Evolutionary conservation across 1,140 invertebrate genomes (phyloP).

Genomic region (Panagrolaimus sp.): DNA sequence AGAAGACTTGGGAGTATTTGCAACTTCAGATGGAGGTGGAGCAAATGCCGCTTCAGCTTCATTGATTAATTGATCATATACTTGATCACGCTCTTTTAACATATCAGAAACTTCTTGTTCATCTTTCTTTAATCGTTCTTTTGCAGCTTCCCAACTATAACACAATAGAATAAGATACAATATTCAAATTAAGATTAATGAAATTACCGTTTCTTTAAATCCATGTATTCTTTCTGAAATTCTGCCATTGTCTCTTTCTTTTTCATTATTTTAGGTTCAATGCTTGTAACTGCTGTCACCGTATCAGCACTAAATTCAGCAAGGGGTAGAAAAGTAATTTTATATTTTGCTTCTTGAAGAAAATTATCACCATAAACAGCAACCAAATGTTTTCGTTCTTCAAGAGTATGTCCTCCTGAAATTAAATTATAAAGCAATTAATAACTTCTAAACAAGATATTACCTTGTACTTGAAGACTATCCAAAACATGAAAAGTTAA

Average conservation of each 20-base stretch:
- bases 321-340: slow-evolving; percentile 34
- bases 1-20: not conserved
- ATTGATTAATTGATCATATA: slow-evolving; percentile 31
- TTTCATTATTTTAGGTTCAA: slow-evolving; percentile 33
- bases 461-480: slow-evolving; percentile 48
- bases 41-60: not conserved
- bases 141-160: slow-evolving; percentile 38
- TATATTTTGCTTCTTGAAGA: slow-evolving; percentile 27
- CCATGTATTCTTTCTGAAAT: slow-evolving; percentile 55
- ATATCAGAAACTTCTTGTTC: slow-evolving; percentile 32
- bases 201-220: slow-evolving; percentile 50
- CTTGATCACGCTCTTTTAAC: slow-evolving; percentile 28
- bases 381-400: slow-evolving; percentile 43
- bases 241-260: slow-evolving; percentile 54
- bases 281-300: slow-evolving; percentile 32
- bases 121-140: slow-evolving; percentile 34
- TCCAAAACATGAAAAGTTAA: slow-evolving; percentile 55
- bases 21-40: slow-evolving; percentile 20
- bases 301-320: slow-evolving; percentile 7
- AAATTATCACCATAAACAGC: slow-evolving; percentile 53
- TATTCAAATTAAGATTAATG: not conserved
- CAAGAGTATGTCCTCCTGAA: slow-evolving; percentile 47
- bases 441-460: not conserved
- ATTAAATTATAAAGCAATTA: not conserved
- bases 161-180: slow-evolving; percentile 22